A percentile compares a stretch with the other conserved stretches of the same genome.
Conservation (phyloP, 1,140 invertebrate genomes). For the Drosophila lini region DNA sequence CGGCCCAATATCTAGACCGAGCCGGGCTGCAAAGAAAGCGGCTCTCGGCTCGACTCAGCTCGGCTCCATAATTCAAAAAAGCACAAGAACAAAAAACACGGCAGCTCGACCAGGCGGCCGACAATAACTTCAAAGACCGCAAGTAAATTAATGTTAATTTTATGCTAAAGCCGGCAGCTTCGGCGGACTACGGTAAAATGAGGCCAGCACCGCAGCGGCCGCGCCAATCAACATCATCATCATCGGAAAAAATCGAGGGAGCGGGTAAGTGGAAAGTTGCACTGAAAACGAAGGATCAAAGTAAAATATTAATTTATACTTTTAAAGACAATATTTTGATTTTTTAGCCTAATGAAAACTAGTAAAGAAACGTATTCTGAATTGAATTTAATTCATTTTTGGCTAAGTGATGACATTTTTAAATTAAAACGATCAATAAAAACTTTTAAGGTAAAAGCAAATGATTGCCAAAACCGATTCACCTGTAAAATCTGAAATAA, state of each 20-base stretch:
- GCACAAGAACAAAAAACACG: constrained; percentile 67
- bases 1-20: constrained; percentile 67
- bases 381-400: no score
- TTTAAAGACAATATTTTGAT: no score
- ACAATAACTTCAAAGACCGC: constrained; percentile 83
- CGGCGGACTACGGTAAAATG: constrained; percentile 54
- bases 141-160: constrained; percentile 84
- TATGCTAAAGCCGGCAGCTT: constrained; percentile 75
- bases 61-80: constrained; percentile 77
- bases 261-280: neutral
- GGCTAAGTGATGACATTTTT: no score
- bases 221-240: constrained; percentile 70
- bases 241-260: constrained; percentile 25
- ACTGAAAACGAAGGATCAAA: neutral
- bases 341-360: no score
- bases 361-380: no score
- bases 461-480: no score
- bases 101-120: constrained; percentile 34
- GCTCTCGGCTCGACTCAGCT: neutral
- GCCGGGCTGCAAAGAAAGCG: constrained; percentile 6
- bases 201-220: constrained; percentile 52
- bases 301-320: no score
- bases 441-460: no score
- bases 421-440: no score
- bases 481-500: no score